Base-by-base conservation (phyloP, 2,888 invertebrate genomes). In the Halictus ligatus region DNA sequence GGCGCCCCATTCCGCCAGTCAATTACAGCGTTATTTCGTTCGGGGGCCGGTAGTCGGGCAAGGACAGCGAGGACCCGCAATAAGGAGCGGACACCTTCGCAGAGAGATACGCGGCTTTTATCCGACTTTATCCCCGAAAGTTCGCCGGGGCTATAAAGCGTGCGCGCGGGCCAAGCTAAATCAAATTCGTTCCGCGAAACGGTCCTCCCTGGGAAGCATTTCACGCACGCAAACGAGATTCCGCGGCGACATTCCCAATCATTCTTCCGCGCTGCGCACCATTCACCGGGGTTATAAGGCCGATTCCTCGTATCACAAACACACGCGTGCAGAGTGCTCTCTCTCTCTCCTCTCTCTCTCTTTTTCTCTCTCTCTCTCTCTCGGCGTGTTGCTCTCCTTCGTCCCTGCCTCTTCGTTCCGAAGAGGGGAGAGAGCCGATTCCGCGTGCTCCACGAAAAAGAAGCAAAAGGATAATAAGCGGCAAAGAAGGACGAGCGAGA, bases 121-220 rank as follows among this genome's bases (percentile, higher is more conserved):
- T 90, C 84, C 90, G 88, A 84, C 88, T 91, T 91, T 89, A 91
- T 91, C 87, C 91, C 84, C 89, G 89, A 90, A 90, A 90, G 90
- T 90, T 90, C 80, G 87, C 75, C 84, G 83, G 72, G 85, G 83
- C 86, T 86, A 91, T 91, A 91, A 90, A 91, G 88, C 87, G 86
- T 87, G 77, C 75, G 72, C 89, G 87, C 85, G 86, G 75, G 25
- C 64, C 88, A 87, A 92, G 89, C 89, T 91, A 92, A 92, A 92
- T 92, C 92, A 92, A 92, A 92, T 92, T 92, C 90, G 91, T 92
- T 92, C 92, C 87, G 88, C 88, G 91, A 91, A 91, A 91, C 85
- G 90, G 87, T 90, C 83, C 85, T 87, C 89, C 83, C 85, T 89
- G 91, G 89, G 87, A 89, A 91, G 89, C 89, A 88, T 86, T 91